phyloP scores from a whole-genome alignment of 2,113 vertebrate species.

The Lamprologus lemairii region DNA sequence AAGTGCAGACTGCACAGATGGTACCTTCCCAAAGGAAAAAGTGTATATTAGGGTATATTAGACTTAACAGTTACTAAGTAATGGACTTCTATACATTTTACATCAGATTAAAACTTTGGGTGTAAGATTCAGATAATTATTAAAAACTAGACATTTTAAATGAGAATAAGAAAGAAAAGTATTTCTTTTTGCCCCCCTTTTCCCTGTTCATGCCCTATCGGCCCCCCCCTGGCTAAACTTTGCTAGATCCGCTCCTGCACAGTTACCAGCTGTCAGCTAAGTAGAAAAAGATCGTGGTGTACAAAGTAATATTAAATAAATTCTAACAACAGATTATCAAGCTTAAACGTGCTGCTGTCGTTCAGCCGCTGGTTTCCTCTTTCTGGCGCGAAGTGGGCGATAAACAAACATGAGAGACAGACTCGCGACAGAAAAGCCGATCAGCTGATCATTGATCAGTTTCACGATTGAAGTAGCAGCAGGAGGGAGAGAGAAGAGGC shows the following conservation, averaged over 20 bases:
- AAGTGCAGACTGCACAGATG: neutral
- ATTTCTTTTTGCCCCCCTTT: neutral
- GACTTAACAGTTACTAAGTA: neutral
- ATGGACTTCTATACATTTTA: neutral
- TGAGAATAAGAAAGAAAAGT: neutral
- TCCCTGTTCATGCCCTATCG: no score
- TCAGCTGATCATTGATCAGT: neutral
- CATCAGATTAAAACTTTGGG: neutral
- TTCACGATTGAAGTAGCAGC: rapidly evolving
- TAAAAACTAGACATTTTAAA: neutral
- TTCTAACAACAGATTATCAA: neutral
- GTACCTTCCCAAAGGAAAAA: neutral
- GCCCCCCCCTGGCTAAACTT: rapidly evolving
- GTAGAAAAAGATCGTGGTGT: rapidly evolving
- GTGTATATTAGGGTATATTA: neutral
- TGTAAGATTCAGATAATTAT: neutral
- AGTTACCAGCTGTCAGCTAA: rapidly evolving
- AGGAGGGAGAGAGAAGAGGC: neutral
- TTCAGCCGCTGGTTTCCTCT: rapidly evolving
- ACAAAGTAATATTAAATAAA: neutral
- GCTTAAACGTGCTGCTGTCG: neutral
- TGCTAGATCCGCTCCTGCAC: no score
- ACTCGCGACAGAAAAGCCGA: rapidly evolving
- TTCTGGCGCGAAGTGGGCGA: rapidly evolving
- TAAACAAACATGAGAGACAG: rapidly evolving